Evolutionary conservation across 2,113 vertebrate genomes (phyloP).

Genomic region (Otus sunia): DNA sequence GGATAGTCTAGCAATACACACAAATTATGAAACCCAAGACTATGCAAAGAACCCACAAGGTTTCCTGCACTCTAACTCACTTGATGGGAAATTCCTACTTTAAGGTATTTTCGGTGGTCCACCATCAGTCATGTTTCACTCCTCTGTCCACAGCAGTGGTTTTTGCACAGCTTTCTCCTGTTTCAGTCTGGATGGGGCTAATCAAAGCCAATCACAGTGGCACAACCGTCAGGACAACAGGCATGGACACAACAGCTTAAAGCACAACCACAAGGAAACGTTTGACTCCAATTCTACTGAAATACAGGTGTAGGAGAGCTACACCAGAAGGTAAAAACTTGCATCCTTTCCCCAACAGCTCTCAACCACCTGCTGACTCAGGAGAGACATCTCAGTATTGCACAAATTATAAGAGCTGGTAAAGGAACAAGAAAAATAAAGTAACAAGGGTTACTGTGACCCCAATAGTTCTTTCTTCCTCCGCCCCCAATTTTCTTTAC

Average conservation of each 20-base stretch:
- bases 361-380: background rate
- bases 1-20: background rate
- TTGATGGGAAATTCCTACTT: background rate
- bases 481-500: conserved; percentile 18
- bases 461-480: conserved; percentile 21
- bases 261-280: background rate
- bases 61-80: background rate
- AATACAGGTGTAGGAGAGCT: background rate
- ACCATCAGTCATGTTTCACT: background rate
- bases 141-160: background rate
- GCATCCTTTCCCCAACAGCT: background rate
- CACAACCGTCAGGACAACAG: background rate
- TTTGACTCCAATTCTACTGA: background rate
- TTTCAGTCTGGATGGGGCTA: background rate
- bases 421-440: conserved; percentile 26
- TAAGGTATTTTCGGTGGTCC: background rate
- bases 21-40: background rate
- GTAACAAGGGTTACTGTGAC: conserved; percentile 16
- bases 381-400: background rate
- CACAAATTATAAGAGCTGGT: background rate
- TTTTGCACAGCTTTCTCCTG: background rate
- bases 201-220: background rate
- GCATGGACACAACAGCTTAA: background rate
- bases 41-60: background rate
- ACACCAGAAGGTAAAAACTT: background rate